A percentile compares a stretch with the other conserved stretches of the same genome.
phyloP scores from a whole-genome alignment of 2,888 invertebrate species.

The Liopterus haemorrhoidalis region DNA sequence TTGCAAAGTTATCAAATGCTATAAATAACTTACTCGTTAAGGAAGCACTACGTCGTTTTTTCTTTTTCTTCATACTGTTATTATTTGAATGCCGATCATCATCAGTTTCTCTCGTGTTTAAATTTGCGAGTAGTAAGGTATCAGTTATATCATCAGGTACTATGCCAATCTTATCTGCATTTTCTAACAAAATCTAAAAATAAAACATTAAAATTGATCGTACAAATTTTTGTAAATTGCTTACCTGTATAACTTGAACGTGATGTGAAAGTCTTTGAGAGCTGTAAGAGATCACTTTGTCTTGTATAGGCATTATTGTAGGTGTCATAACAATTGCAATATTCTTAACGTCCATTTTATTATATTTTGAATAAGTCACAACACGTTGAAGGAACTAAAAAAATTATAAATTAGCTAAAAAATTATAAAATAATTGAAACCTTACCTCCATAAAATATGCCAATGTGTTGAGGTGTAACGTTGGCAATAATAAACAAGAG shows the following conservation, averaged over 20 bases:
- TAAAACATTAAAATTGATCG: slow-evolving; percentile 15
- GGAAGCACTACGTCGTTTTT: slow-evolving; percentile 80
- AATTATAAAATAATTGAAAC: background rate
- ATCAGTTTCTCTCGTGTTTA: slow-evolving; percentile 48
- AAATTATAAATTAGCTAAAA: slow-evolving; percentile 24
- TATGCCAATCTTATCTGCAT: slow-evolving; percentile 67
- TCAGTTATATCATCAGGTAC: slow-evolving; percentile 57
- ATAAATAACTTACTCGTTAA: slow-evolving; percentile 64
- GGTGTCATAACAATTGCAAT: slow-evolving; percentile 81
- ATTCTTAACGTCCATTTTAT: slow-evolving; percentile 80
- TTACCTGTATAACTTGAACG: slow-evolving; percentile 64
- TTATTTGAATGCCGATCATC: too few relatives aligned
- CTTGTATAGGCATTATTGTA: slow-evolving; percentile 74
- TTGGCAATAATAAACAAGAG: slow-evolving; percentile 66
- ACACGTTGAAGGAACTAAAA: slow-evolving; percentile 64
- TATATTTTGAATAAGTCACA: slow-evolving; percentile 60
- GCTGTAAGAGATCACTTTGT: slow-evolving; percentile 49
- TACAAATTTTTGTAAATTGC: slow-evolving; percentile 11
- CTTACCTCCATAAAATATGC: slow-evolving; percentile 74
- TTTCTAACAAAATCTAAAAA: slow-evolving; percentile 67
- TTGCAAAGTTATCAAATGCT: too few relatives aligned
- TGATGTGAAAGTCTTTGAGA: slow-evolving; percentile 62
- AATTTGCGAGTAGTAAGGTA: slow-evolving; percentile 42
- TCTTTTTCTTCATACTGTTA: slow-evolving; percentile 60
- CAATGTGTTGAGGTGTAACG: slow-evolving; percentile 69